Evolutionary conservation across 2,888 invertebrate genomes (phyloP).

Genomic region (Liodrosophila aerea): DNA sequence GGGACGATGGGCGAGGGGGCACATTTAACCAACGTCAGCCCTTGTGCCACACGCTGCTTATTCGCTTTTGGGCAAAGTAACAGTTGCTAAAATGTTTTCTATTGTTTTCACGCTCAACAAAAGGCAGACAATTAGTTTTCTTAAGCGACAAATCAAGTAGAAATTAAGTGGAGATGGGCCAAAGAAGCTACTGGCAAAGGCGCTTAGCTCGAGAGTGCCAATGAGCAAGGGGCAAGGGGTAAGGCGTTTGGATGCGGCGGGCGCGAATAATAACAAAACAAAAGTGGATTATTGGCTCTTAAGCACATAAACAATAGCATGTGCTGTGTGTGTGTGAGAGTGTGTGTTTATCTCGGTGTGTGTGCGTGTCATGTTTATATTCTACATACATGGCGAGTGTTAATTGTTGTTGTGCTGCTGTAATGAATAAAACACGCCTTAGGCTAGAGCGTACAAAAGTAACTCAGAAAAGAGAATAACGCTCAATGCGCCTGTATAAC

Average conservation of each 20-base stretch:
- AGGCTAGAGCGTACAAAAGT: neutral
- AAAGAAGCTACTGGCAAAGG: conserved; percentile 31
- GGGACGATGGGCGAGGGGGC: no score
- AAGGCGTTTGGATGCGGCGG: conserved; percentile 34
- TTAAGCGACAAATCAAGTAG: conserved; percentile 79
- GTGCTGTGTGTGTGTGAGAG: conserved; percentile 15
- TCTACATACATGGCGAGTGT: neutral
- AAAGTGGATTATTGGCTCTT: conserved; percentile 78
- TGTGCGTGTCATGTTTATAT: conserved; percentile 1
- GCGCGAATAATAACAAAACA: conserved; percentile 72
- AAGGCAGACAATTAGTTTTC: conserved; percentile 79
- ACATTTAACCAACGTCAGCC: conserved; percentile 12
- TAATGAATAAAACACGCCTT: neutral
- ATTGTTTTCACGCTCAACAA: conserved; percentile 78
- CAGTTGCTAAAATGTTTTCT: conserved; percentile 76
- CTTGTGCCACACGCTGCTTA: conserved; percentile 49
- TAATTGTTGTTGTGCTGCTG: conserved; percentile 1
- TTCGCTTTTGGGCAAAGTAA: conserved; percentile 74
- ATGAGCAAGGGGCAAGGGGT: neutral
- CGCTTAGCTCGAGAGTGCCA: conserved; percentile 24
- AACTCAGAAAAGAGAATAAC: neutral
- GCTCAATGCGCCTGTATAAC: conserved; percentile 39
- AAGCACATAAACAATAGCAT: conserved; percentile 69
- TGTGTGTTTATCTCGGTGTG: neutral
- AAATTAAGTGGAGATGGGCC: conserved; percentile 70